phyloP scores from a whole-genome alignment of 2,888 invertebrate genomes.

The Pecten maximus region DNA sequence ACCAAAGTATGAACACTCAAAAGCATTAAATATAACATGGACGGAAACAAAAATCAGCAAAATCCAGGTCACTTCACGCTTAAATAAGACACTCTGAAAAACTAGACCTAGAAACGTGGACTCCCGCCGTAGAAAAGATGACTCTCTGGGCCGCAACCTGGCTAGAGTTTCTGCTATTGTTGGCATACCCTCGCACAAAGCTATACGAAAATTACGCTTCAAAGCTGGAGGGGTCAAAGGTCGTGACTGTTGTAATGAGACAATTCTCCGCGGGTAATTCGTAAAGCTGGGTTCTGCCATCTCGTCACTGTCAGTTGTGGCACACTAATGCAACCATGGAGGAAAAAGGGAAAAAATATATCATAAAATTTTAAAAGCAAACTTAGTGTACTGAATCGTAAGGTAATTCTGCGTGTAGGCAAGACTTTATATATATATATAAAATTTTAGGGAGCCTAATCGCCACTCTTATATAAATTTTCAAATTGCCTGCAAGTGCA shows the following conservation, averaged over 20 bases:
- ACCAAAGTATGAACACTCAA: background rate
- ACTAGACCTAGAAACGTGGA: background rate
- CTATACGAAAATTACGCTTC: constrained; percentile 52
- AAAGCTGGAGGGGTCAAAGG: constrained; percentile 61
- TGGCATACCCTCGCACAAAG: constrained; percentile 62
- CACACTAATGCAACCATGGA: background rate
- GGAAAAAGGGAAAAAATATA: background rate
- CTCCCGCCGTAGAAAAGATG: constrained; percentile 42
- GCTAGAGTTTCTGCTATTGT: constrained; percentile 65
- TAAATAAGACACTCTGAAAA: constrained; percentile 36
- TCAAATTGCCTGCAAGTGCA: too few relatives aligned
- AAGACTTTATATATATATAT: too few relatives aligned
- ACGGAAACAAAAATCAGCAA: background rate
- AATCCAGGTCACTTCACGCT: background rate
- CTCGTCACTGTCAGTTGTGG: constrained; percentile 46
- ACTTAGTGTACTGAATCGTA: constrained; percentile 44
- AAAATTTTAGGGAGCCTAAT: too few relatives aligned
- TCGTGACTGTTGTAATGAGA: constrained; percentile 57
- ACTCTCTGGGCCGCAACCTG: constrained; percentile 59
- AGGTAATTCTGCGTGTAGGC: constrained; percentile 51
- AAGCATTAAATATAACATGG: background rate
- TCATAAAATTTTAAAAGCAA: constrained; percentile 52
- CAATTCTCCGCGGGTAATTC: constrained; percentile 50
- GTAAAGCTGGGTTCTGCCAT: constrained; percentile 46
- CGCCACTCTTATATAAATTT: too few relatives aligned